A percentile compares a stretch with the other conserved stretches of the same genome.
These are phyloP conservation scores for Trichopoda pennipes DNA, from an alignment of 2,888 invertebrate species.

Conservation along the genomic window DNA sequence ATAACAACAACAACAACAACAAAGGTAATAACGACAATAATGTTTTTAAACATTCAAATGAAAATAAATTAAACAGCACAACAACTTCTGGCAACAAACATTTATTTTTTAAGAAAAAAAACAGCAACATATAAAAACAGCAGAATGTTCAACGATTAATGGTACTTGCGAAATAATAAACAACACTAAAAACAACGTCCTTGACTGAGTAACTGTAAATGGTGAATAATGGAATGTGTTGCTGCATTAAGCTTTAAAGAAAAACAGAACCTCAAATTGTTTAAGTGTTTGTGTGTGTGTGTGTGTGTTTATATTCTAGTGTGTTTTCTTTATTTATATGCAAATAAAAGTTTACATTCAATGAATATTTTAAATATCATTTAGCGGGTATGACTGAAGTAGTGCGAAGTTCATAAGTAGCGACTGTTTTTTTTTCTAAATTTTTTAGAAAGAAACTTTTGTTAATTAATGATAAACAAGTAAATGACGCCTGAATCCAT, in stretches of 20 bases:
- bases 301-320: no score
- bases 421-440: no score
- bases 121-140: not conserved
- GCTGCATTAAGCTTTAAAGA: slow-evolving; percentile 2
- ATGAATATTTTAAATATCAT: no score
- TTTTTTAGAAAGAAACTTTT: no score
- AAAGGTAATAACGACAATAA: not conserved
- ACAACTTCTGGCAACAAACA: slow-evolving; percentile 32
- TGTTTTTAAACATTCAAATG: slow-evolving; percentile 24
- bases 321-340: slow-evolving; percentile 15
- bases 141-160: not conserved
- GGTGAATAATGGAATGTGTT: slow-evolving; percentile 28
- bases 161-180: slow-evolving; percentile 27
- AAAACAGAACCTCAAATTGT: not conserved
- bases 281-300: not conserved
- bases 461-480: no score
- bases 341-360: not conserved
- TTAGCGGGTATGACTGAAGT: no score
- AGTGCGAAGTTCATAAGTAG: no score
- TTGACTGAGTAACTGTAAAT: slow-evolving; percentile 54
- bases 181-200: slow-evolving; percentile 51
- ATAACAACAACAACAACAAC: slow-evolving; percentile 3
- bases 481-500: no score
- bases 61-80: slow-evolving; percentile 33
- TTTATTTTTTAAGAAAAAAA: slow-evolving; percentile 33